Base-by-base conservation (phyloP, 2,888 invertebrate species). In the Phyllotreta cruciferae region DNA sequence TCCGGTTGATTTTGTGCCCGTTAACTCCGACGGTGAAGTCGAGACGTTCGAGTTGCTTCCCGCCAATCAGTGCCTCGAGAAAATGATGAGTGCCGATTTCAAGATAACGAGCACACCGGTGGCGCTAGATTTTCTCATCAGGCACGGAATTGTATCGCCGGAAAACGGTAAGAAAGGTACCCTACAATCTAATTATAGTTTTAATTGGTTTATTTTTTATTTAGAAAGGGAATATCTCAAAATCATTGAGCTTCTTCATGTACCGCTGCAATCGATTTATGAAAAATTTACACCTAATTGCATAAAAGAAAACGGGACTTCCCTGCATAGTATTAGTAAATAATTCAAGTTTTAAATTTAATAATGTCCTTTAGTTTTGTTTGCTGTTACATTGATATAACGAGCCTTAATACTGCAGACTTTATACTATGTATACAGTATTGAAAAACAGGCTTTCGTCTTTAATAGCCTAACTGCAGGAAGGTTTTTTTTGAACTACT, bases 101-200 rank as follows among this genome's bases (percentile, higher is more conserved):
- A 98, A 97, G 81, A 94, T 95, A 44, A 97, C 97, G 54, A 95
- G 95, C 79, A 92, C 93, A 66, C 93, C 96, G 47, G 93, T 96
- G 55, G 88, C 93, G 39, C 84, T 97, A 72, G 96, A 97, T 82
- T 97, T 97, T 82, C 85, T 97, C 75, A 91, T 97, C 77, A 86
- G 97, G 77, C 94, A 93, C 82, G 95, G 96, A 61, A 86, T 90
- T 72, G 90, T 97, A 64, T 93, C 91, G 72, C 89, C 94, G 5
- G 95, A 96, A 81, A 94, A 92, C 83, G 94, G 94, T 93, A 81
- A 83, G 81, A 24, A 24, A 4, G 2, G 24, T 24, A 24, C 24
- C 24, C 4, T 24, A 24, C 24, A 4, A 4, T 24, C 24, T 24
- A 24, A 3, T 24, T 1, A 24, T 24, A 3, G 24, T 3, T 24